phyloP scores from a whole-genome alignment of 2,888 invertebrate species.

The Eremobia ochroleuca region DNA sequence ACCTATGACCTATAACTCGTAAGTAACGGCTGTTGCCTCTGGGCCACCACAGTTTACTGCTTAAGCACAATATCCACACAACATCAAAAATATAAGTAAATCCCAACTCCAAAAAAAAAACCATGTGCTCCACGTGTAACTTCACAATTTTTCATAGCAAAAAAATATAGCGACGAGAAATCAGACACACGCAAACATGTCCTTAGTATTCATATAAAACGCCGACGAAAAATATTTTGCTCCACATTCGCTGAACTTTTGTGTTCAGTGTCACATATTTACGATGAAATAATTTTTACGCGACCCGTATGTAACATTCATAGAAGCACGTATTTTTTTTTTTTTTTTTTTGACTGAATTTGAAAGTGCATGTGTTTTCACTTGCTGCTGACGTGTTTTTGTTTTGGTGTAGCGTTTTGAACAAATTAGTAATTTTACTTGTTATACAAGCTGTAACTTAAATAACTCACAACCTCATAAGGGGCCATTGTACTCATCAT shows the following conservation, averaged over 20 bases:
- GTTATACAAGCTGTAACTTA: too few species aligned
- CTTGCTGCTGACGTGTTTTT: slow-evolving; percentile 9
- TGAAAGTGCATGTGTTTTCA: slow-evolving; percentile 36
- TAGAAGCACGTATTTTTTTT: slow-evolving; percentile 4
- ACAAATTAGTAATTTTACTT: background rate
- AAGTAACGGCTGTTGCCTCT: too few species aligned
- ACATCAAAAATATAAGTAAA: slow-evolving; percentile 4
- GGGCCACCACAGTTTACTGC: background rate
- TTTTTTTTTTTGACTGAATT: slow-evolving; percentile 26
- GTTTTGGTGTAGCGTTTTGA: background rate
- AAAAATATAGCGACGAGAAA: slow-evolving; percentile 44
- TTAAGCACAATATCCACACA: background rate
- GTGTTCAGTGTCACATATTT: slow-evolving; percentile 57
- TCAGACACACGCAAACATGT: slow-evolving; percentile 49
- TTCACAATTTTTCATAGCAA: slow-evolving; percentile 23
- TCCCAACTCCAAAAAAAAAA: background rate
- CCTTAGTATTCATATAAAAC: slow-evolving; percentile 47
- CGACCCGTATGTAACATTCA: slow-evolving; percentile 39
- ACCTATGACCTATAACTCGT: too few species aligned
- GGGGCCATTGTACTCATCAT: too few species aligned
- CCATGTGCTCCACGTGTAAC: slow-evolving; percentile 6
- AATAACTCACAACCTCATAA: too few species aligned
- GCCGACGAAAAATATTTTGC: slow-evolving; percentile 49
- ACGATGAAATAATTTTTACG: slow-evolving; percentile 55
- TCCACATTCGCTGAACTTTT: slow-evolving; percentile 48